Conservation (phyloP, 2,797 vertebrate genomes). For the Cossypha polioptera region DNA sequence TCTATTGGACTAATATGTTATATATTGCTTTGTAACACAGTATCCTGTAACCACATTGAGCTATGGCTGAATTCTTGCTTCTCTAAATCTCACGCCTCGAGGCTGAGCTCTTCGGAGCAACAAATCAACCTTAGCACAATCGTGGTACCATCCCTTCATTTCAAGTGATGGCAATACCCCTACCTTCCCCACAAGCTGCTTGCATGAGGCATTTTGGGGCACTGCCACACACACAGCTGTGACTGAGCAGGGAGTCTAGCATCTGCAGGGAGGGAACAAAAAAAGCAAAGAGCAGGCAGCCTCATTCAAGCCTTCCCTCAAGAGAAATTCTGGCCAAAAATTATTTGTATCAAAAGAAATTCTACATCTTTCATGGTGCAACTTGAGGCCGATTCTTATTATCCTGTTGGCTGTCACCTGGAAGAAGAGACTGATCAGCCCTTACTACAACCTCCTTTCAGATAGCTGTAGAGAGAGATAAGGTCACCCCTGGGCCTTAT, state of each 20-base stretch:
- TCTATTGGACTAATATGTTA: too few species aligned
- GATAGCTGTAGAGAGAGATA: background rate
- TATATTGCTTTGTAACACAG: too few species aligned
- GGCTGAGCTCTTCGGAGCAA: too few species aligned
- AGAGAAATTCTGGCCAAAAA: background rate
- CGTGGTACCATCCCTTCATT: too few species aligned
- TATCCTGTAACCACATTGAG: too few species aligned
- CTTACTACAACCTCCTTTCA: background rate
- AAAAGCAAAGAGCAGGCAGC: background rate
- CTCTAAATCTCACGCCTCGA: too few species aligned
- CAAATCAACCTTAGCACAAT: too few species aligned
- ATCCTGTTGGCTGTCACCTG: background rate
- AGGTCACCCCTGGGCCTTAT: background rate
- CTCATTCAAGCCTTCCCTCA: background rate
- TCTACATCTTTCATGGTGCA: background rate
- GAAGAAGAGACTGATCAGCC: background rate
- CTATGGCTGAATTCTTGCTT: too few species aligned
- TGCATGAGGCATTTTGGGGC: background rate
- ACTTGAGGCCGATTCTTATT: background rate
- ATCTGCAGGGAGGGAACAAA: background rate
- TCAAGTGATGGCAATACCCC: too few species aligned
- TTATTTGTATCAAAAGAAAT: background rate
- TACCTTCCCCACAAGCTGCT: background rate
- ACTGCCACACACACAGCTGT: background rate
- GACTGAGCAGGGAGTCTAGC: background rate